Conservation (phyloP, 1,140 invertebrate genomes). For the Pseudoatta argentina region DNA sequence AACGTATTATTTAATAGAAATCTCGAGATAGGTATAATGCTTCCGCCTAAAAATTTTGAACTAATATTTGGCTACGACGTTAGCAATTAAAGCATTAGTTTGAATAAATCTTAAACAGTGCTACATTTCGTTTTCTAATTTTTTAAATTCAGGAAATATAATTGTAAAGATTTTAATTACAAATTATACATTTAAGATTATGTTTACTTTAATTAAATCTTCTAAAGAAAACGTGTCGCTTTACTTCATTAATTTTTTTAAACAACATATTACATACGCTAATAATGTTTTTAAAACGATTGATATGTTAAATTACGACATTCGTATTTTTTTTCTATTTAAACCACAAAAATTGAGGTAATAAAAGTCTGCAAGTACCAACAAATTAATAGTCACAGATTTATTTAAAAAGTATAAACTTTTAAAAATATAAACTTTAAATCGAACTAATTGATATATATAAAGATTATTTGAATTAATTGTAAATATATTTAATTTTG, state of each 20-base stretch:
- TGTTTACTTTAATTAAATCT: not conserved
- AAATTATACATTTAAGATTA: not conserved
- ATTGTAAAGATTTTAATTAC: not conserved
- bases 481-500: not conserved
- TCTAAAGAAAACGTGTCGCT: not conserved
- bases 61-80: not conserved
- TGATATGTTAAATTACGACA: not conserved
- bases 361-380: not conserved
- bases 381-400: not conserved
- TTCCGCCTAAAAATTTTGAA: not conserved
- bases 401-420: constrained; percentile 16
- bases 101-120: not conserved
- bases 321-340: not conserved
- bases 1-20: constrained; percentile 10
- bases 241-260: not conserved
- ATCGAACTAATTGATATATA: not conserved
- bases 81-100: not conserved
- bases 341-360: not conserved
- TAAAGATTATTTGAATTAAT: not conserved
- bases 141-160: not conserved
- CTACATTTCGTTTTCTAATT: not conserved
- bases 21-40: not conserved
- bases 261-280: not conserved
- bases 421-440: not conserved
- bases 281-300: constrained; percentile 10